Evolutionary conservation across 1,140 invertebrate species (phyloP).

Genomic region (Copidosoma floridanum): DNA sequence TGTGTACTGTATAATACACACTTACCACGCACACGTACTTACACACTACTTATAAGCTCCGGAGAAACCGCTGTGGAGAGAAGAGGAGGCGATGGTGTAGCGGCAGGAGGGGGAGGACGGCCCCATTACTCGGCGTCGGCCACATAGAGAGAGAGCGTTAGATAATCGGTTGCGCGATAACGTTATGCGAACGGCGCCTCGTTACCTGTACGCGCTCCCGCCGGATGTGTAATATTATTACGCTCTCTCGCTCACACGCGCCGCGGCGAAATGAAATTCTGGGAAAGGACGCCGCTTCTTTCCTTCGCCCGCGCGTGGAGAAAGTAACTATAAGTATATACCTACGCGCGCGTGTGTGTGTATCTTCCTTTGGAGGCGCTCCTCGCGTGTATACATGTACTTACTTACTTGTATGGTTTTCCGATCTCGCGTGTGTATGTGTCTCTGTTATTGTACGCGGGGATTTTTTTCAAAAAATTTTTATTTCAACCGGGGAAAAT

Average conservation of each 20-base stretch:
- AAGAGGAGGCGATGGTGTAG: too few relatives aligned
- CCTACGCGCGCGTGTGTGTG: neutral
- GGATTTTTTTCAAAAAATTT: neutral
- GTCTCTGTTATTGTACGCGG: neutral
- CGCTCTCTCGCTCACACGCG: neutral
- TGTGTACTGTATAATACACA: too few relatives aligned
- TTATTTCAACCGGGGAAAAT: too few relatives aligned
- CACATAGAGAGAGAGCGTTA: too few relatives aligned
- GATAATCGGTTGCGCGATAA: conserved; percentile 31
- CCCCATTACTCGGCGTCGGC: conserved; percentile 9
- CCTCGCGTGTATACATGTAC: neutral
- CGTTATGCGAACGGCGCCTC: conserved; percentile 19
- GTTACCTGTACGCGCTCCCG: too few relatives aligned
- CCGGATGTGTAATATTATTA: too few relatives aligned
- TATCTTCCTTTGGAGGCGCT: neutral
- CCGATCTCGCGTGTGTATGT: too few relatives aligned
- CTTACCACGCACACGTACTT: too few relatives aligned
- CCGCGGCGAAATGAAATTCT: conserved; percentile 21
- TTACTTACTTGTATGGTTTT: neutral
- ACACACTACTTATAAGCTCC: too few relatives aligned
- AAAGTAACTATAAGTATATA: conserved; percentile 28
- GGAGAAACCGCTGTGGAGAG: too few relatives aligned
- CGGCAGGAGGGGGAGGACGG: neutral
- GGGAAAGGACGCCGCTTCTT: conserved; percentile 17
- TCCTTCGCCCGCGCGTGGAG: conserved; percentile 16